Base-by-base conservation (phyloP, 2,113 vertebrate genomes). In the Halcyon senegalensis region DNA sequence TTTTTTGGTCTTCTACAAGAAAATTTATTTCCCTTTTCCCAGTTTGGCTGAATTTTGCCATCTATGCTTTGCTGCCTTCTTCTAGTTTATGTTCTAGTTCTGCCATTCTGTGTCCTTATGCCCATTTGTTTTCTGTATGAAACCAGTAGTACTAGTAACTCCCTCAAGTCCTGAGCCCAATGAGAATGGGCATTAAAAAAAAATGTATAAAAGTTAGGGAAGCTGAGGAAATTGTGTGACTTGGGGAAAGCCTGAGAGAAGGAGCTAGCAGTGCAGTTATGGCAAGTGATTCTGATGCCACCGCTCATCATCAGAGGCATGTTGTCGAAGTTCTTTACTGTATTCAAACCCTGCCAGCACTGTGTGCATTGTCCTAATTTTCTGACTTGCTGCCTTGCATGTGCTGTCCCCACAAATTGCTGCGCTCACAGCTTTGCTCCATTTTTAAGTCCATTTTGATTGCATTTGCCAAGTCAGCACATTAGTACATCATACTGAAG, bases 291-390 rank as follows among this genome's bases (percentile, higher is more conserved):
- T 78, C 68, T 41, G n/a, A 11, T 64, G 56, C 16, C 8, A 7
- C n/a, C 7, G 1, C 27, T 70, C 33, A 16, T 12, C 1, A 0
- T 46, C 41, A 76, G 59, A 73, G 20, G 4, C 41, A 11, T 13
- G 7, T 30, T 5, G 1, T 21, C 73, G 30, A 1, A 8, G 46
- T 67, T 85, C 27, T 64, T 63, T 10, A 1, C 39, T 12, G 3
- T 0, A 0, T 56, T 60, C 19, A 33, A 7, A 51, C 33, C 31
- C n/a, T 43, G 50, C 15, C 21, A 19, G 44, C 55, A 39, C 83
- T 44, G 31, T 7, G 0, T 5, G 50, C 0, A 0, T 9, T 46
- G 30, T 76, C 25, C 43, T 23, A 15, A 1, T 28, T 35, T 58
- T 39, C 64, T 81, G 83, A n/a, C 37, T 78, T 70, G 4, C 27